phyloP scores from a whole-genome alignment of 1,140 invertebrate genomes.

The Telenomus remus region DNA sequence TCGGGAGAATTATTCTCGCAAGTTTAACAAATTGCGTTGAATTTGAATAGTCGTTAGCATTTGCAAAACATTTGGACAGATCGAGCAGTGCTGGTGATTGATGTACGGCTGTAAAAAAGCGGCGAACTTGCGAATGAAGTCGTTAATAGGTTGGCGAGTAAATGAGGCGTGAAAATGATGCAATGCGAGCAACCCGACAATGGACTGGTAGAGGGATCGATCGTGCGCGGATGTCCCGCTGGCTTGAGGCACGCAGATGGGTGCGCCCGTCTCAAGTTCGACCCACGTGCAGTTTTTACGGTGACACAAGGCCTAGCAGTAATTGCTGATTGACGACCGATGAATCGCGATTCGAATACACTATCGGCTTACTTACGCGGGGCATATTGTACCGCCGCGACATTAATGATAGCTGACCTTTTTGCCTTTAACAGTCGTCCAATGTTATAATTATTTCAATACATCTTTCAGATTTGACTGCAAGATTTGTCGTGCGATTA shows the following conservation, averaged over 20 bases:
- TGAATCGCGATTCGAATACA: conserved; percentile 25
- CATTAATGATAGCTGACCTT: conserved; percentile 27
- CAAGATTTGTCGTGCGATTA: conserved; percentile 11
- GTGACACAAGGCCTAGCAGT: conserved; percentile 9
- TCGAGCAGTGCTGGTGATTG: conserved; percentile 1
- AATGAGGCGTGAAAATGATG: conserved; percentile 56
- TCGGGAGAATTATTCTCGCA: too few relatives aligned
- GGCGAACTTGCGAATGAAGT: conserved; percentile 30
- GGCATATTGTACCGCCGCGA: conserved; percentile 1
- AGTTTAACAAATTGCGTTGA: too few relatives aligned
- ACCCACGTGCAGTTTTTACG: conserved; percentile 44
- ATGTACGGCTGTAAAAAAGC: conserved; percentile 13
- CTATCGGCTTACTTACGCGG: conserved; percentile 21
- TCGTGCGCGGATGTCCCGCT: conserved; percentile 37
- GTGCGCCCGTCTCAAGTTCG: conserved; percentile 45
- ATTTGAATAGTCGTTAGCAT: too few relatives aligned
- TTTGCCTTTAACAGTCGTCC: conserved; percentile 12
- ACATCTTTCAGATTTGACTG: background rate
- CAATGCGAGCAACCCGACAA: conserved; percentile 42
- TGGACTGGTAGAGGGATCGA: conserved; percentile 14
- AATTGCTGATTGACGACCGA: conserved; percentile 23
- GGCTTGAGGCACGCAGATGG: conserved; percentile 44
- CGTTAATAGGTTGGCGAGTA: conserved; percentile 11
- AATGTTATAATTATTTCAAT: conserved; percentile 35
- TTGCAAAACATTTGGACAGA: too few relatives aligned